A percentile compares a stretch with the other conserved stretches of the same genome.
phyloP scores from a whole-genome alignment of 2,888 invertebrate species.

The Eupeodes luniger region DNA sequence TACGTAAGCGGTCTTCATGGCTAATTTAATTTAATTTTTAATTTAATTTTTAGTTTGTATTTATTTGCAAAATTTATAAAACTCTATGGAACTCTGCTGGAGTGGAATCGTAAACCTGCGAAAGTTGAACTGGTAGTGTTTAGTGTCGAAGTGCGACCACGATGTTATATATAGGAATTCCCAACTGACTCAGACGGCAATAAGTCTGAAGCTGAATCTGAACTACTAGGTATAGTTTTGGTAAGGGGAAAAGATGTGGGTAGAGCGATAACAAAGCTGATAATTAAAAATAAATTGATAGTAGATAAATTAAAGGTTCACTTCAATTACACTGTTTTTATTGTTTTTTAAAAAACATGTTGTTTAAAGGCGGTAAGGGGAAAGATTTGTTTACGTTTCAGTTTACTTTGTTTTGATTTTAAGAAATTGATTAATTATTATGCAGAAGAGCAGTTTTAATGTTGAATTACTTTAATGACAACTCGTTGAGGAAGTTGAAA shows the following conservation, averaged over 20 bases:
- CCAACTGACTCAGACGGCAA: background rate
- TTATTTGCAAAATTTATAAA: background rate
- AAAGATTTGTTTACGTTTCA: slow-evolving; percentile 20
- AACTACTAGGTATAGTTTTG: slow-evolving; percentile 1
- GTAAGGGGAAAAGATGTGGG: background rate
- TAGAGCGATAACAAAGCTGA: background rate
- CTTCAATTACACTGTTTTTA: slow-evolving; percentile 17
- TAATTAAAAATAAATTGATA: background rate
- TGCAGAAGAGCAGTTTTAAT: slow-evolving; percentile 5
- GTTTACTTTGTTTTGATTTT: background rate
- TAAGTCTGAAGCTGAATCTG: background rate
- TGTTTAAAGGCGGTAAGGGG: background rate
- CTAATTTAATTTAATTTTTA: background rate
- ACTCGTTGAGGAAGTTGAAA: slow-evolving; percentile 18
- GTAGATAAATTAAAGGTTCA: background rate
- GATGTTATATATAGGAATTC: slow-evolving; percentile 33
- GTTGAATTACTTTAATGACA: slow-evolving; percentile 19
- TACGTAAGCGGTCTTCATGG: slow-evolving; percentile 34
- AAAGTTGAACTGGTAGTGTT: slow-evolving; percentile 21
- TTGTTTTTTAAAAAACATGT: background rate
- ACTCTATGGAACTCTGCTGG: background rate
- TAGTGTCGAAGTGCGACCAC: background rate
- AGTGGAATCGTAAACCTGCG: slow-evolving; percentile 1
- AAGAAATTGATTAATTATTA: slow-evolving; percentile 17
- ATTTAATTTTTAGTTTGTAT: background rate